Conservation (phyloP, 2,797 vertebrate species). For the Myoxocephalus aenaeus region DNA sequence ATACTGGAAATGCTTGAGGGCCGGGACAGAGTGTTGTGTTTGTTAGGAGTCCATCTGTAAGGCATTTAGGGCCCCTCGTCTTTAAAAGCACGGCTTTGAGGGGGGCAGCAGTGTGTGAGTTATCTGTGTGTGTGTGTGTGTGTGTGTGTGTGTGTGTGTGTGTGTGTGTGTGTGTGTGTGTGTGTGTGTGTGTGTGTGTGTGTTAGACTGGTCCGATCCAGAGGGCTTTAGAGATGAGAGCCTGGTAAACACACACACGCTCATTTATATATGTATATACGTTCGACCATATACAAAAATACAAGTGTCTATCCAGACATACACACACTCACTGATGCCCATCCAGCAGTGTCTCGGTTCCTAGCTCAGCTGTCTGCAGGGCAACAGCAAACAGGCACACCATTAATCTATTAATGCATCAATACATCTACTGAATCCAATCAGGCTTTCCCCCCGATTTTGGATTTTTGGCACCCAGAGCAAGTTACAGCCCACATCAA, state of each 20-base stretch:
- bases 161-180: conserved; percentile 52
- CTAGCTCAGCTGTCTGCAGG: neutral
- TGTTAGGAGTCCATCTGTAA: conserved; percentile 84
- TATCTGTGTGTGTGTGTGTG: conserved; percentile 16
- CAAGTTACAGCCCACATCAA: conserved; percentile 41
- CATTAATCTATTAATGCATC: neutral
- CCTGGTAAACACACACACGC: conserved; percentile 65
- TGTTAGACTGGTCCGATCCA: conserved; percentile 68
- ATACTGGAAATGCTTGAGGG: conserved; percentile 82
- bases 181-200: conserved; percentile 47
- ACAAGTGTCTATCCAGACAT: conserved; percentile 44
- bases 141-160: conserved; percentile 27
- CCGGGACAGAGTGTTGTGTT: conserved; percentile 74
- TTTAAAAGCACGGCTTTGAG: conserved; percentile 69
- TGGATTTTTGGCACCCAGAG: conserved; percentile 5
- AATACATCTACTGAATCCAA: conserved; percentile 15
- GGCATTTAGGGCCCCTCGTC: conserved; percentile 78
- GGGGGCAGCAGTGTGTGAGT: conserved; percentile 45
- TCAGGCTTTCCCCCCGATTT: conserved; percentile 16
- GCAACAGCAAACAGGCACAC: too few species aligned
- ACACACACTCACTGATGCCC: conserved; percentile 10
- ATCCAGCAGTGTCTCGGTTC: conserved; percentile 1
- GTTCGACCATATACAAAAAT: conserved; percentile 54
- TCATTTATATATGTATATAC: conserved; percentile 48
- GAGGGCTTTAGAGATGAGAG: conserved; percentile 54